phyloP scores from a whole-genome alignment of 2,113 vertebrate species.

The Planiliza haematocheilus region DNA sequence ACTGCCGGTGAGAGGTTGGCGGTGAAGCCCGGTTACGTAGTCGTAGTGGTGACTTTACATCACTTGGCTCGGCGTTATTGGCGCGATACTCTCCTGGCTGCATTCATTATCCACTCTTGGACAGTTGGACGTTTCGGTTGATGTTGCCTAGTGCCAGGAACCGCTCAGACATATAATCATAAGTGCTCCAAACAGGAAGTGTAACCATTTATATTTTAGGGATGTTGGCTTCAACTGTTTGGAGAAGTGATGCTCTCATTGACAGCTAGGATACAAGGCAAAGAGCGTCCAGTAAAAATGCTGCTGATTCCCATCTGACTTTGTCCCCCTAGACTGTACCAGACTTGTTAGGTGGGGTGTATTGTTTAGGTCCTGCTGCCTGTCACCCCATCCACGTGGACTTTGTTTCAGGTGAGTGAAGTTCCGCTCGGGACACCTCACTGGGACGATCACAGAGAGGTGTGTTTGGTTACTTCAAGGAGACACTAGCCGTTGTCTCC shows the following conservation, averaged over 20 bases:
- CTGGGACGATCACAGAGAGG: background rate
- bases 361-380: constrained; percentile 24
- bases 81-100: constrained; percentile 61
- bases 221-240: constrained; percentile 32
- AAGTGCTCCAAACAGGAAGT: constrained; percentile 14
- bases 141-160: background rate
- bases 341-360: background rate
- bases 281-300: constrained; percentile 34
- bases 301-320: constrained; percentile 20
- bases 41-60: constrained; percentile 72
- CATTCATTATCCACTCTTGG: constrained; percentile 40
- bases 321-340: background rate
- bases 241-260: constrained; percentile 49
- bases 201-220: constrained; percentile 5
- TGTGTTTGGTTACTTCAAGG: background rate
- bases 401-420: constrained; percentile 53
- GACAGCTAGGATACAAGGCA: constrained; percentile 48
- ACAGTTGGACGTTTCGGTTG: background rate
- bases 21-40: constrained; percentile 45
- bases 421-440: constrained; percentile 49
- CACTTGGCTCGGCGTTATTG: constrained; percentile 67
- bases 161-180: background rate
- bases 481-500: too few species aligned
- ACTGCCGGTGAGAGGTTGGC: constrained; percentile 31
- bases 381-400: constrained; percentile 67